Evolutionary conservation across 2,888 invertebrate species (phyloP).

Genomic region (Heliconius ethilla): DNA sequence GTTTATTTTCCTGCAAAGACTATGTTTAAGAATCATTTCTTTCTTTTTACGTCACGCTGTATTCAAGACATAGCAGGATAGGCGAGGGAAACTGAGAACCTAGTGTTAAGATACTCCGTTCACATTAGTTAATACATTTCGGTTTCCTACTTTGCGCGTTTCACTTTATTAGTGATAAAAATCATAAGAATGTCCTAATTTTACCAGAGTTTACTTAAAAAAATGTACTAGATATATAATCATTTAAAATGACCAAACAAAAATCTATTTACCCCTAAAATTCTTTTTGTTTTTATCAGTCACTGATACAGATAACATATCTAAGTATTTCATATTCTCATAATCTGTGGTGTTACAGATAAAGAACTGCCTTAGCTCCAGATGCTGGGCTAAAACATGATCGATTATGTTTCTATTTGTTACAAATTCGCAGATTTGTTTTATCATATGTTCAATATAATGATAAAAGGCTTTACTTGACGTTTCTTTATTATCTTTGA

Average conservation of each 20-base stretch:
- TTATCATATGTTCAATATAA: neutral
- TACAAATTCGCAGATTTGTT: constrained; percentile 35
- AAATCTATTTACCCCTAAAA: neutral
- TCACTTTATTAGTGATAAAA: neutral
- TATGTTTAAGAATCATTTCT: too few species aligned
- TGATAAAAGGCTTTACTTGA: constrained; percentile 3
- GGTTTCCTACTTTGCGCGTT: neutral
- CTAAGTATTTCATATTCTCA: constrained; percentile 3
- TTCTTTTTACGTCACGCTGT: too few species aligned
- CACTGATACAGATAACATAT: neutral
- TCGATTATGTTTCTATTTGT: constrained; percentile 40
- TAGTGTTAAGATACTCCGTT: too few species aligned
- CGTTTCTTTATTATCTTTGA: constrained; percentile 4
- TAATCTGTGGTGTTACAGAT: constrained; percentile 7
- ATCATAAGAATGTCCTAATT: neutral
- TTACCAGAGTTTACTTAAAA: neutral
- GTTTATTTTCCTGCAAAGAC: too few species aligned
- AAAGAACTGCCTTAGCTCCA: constrained; percentile 10
- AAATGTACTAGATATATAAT: neutral
- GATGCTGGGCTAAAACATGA: constrained; percentile 32
- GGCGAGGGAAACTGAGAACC: too few species aligned
- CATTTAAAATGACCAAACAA: neutral
- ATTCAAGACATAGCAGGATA: too few species aligned
- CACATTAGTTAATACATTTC: too few species aligned
- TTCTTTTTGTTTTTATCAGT: neutral